Base-by-base conservation (phyloP, 2,888 invertebrate species). In the Automeris io region DNA sequence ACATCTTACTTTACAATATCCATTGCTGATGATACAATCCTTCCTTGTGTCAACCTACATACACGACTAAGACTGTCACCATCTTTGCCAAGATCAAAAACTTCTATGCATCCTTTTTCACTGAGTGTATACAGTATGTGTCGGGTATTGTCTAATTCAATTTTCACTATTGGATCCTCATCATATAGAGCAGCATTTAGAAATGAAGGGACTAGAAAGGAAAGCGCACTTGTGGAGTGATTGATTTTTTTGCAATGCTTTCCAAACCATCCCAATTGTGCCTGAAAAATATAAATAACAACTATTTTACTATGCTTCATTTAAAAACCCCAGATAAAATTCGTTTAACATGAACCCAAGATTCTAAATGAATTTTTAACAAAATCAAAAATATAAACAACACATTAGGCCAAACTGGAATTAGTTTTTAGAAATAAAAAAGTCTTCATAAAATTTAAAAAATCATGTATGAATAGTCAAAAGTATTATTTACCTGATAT, bases 201-300 rank as follows among this genome's bases (percentile, higher is more conserved):
- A 73, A 98, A 96, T 21, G 94, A 94, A 7, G 97, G 97, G 33
- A 98, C 91, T 49, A 98, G 86, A 68, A 94, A 96, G 26, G 97
- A 96, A 18, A 98, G 81, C 3, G 93, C 88, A 49, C 95, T 93
- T 41, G 94, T 95, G 0, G 98, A 97, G 70, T 97, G 96, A 74
- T 99, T 98, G 1, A 97, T 90, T 87, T 97, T 98, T 72, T 94
- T 94, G 72, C 97, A 98, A 51, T 96, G 93, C 74, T 96, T 95
- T 12, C 96, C 95, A 78, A 98, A 96, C 98, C 98, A 98, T 47
- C 95, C 95, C 51, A 93, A 89, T 74, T 94, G 93, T 33, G 92
- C 92, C 91, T 92, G 69, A 34, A 83, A 51, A 35, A n/a, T n/a
- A n/a, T n/a, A n/a, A 24, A 39, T 22, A 29, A 25, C 12, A 19